These are phyloP conservation scores for Dendroctonus ponderosae DNA, from an alignment of 1,140 invertebrate genomes.

Conservation along the genomic window DNA sequence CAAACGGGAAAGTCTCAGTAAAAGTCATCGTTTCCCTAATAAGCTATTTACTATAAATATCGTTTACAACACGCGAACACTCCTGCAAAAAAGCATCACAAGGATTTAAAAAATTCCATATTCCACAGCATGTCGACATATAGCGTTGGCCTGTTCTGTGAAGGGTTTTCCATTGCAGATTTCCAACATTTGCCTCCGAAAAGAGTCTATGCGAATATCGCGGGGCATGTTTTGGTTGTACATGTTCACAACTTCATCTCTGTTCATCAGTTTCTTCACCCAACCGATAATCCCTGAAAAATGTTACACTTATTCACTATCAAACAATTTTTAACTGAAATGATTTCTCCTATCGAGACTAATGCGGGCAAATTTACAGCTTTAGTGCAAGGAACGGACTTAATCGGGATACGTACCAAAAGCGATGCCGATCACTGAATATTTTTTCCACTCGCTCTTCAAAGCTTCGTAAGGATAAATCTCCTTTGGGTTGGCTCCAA, in stretches of 20 bases:
- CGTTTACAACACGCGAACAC: too few relatives aligned
- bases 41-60: too few relatives aligned
- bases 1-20: too few relatives aligned
- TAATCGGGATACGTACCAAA: too few relatives aligned
- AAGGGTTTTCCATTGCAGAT: not conserved
- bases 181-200: not conserved
- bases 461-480: conserved; percentile 52
- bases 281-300: conserved; percentile 1
- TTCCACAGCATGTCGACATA: conserved; percentile 12
- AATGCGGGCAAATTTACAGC: too few relatives aligned
- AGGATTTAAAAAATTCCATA: conserved; percentile 11
- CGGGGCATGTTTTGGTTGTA: too few relatives aligned
- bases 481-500: conserved; percentile 50
- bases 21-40: too few relatives aligned
- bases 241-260: not conserved
- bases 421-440: conserved; percentile 45
- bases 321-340: too few relatives aligned
- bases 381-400: too few relatives aligned
- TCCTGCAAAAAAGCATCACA: too few relatives aligned
- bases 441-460: conserved; percentile 47
- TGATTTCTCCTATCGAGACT: too few relatives aligned
- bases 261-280: conserved; percentile 4
- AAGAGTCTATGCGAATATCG: not conserved
- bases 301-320: too few relatives aligned
- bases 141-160: not conserved